These are phyloP conservation scores for Pollenia angustigena DNA, from an alignment of 2,888 invertebrate species.

Conservation along the genomic window DNA sequence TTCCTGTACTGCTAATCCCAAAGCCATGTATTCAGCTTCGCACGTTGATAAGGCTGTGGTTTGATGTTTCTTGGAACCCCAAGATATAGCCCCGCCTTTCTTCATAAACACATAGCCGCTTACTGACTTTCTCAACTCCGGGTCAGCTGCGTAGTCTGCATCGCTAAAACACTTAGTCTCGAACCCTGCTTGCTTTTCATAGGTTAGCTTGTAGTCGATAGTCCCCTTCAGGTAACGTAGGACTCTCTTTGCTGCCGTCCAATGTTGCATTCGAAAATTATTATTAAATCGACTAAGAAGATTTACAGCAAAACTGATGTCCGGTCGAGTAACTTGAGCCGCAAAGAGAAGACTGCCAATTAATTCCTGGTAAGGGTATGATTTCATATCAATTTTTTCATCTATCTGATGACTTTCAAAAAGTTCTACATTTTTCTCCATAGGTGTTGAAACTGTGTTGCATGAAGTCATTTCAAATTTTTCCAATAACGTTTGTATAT, in stretches of 20 bases:
- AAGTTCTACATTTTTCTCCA: background rate
- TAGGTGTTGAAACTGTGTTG: background rate
- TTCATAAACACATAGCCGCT: constrained; percentile 40
- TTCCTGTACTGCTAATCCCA: constrained; percentile 25
- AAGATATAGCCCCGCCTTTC: constrained; percentile 27
- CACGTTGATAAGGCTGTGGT: constrained; percentile 28
- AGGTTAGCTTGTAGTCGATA: constrained; percentile 14
- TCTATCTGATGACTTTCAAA: background rate
- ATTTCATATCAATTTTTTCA: background rate
- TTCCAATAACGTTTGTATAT: constrained; percentile 14
- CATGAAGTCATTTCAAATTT: constrained; percentile 6
- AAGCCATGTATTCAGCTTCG: constrained; percentile 43
- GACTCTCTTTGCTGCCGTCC: constrained; percentile 36
- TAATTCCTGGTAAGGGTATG: constrained; percentile 41
- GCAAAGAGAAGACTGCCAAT: constrained; percentile 49
- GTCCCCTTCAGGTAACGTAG: constrained; percentile 30
- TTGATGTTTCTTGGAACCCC: constrained; percentile 40
- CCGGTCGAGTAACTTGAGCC: constrained; percentile 41
- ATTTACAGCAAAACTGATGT: constrained; percentile 54
- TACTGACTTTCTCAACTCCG: constrained; percentile 26
- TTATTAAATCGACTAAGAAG: constrained; percentile 52
- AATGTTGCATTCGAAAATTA: constrained; percentile 21
- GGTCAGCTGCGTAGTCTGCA: constrained; percentile 45
- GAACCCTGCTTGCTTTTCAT: background rate
- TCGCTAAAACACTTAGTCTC: constrained; percentile 20